Percentiles rank a stretch among this genome's conserved stretches.
phyloP scores from a whole-genome alignment of 2,888 invertebrate species.

The Eubasilissa splendida region DNA sequence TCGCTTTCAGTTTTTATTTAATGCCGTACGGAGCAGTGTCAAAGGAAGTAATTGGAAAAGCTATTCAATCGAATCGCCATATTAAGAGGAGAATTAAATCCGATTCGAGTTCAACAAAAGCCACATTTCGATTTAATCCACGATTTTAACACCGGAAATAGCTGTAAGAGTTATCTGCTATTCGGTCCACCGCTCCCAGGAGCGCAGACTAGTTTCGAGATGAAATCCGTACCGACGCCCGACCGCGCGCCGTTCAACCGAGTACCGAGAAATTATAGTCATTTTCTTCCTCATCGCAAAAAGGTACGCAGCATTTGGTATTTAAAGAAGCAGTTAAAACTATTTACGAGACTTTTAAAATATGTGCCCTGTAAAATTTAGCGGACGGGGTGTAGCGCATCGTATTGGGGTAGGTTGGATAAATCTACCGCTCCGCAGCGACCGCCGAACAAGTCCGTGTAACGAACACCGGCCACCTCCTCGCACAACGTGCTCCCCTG shows the following conservation, averaged over 20 bases:
- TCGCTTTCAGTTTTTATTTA: no score
- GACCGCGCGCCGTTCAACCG: neutral
- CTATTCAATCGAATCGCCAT: no score
- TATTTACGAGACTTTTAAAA: conserved; percentile 23
- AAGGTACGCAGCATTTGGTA: neutral
- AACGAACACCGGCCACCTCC: conserved; percentile 23
- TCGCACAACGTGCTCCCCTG: conserved; percentile 11
- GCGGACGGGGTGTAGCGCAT: conserved; percentile 17
- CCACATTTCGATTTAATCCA: conserved; percentile 22
- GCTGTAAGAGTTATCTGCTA: conserved; percentile 23
- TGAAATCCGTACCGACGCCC: conserved; percentile 1
- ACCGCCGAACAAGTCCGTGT: conserved; percentile 28
- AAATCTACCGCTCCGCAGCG: conserved; percentile 21
- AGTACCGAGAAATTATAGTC: neutral
- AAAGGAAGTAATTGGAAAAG: no score
- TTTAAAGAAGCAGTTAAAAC: neutral
- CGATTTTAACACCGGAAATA: conserved; percentile 30
- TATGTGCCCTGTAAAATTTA: neutral
- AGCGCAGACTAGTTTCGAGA: conserved; percentile 11
- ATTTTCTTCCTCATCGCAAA: neutral
- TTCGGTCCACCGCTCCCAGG: conserved; percentile 18
- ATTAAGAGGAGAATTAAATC: neutral
- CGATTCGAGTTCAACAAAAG: conserved; percentile 10
- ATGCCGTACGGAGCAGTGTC: no score
- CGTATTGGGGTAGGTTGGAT: conserved; percentile 23